phyloP scores from a whole-genome alignment of 1,140 invertebrate species.

The Mya arenaria region DNA sequence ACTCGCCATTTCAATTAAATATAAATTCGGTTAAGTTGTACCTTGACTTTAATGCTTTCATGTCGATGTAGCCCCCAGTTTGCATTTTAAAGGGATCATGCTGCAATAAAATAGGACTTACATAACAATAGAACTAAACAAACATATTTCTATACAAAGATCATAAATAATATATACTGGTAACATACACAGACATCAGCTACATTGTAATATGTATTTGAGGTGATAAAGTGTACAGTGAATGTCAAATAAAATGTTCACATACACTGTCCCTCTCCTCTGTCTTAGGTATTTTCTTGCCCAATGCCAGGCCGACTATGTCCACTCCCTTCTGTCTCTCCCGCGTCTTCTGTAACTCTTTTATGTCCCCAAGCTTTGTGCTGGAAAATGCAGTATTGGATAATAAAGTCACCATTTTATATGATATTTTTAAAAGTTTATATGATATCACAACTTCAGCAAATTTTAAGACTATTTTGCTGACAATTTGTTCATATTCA shows the following conservation, averaged over 20 bases:
- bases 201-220: too few species aligned
- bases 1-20: not conserved
- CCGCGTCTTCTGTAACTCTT: constrained; percentile 46
- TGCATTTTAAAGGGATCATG: constrained; percentile 86
- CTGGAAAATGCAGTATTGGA: constrained; percentile 42
- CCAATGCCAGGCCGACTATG: constrained; percentile 47
- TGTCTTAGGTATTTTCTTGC: constrained; percentile 50
- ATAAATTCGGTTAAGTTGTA: constrained; percentile 54
- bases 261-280: constrained; percentile 52
- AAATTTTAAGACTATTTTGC: constrained; percentile 22
- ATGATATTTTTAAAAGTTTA: constrained; percentile 32
- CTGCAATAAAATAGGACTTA: constrained; percentile 46
- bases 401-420: constrained; percentile 25
- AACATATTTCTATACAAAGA: not conserved
- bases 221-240: too few species aligned
- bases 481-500: not conserved
- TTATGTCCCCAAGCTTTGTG: constrained; percentile 41
- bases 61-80: constrained; percentile 94
- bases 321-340: constrained; percentile 52
- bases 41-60: constrained; percentile 85
- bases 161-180: not conserved
- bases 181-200: too few species aligned
- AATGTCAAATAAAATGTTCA: too few species aligned
- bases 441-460: constrained; percentile 29
- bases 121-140: too few species aligned